Base-by-base conservation (phyloP, 30 jellyfish, hydroid and myxozoan genomes). In the Aurelia sp. region DNA sequence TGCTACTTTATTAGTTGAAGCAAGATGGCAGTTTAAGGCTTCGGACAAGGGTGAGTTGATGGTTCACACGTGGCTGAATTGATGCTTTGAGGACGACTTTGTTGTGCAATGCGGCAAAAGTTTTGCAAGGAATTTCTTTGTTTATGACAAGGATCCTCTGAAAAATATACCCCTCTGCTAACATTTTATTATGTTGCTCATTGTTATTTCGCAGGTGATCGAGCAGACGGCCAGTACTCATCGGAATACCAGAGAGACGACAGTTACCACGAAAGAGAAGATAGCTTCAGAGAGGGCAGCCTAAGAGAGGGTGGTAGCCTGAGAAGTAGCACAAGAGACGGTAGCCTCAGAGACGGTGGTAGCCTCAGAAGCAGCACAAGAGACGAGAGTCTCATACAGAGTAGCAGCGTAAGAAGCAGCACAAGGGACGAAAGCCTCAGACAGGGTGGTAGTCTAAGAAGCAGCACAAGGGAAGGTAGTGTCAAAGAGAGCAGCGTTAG, bases 251-350 rank as follows among this genome's bases (percentile, higher is more conserved):
- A 59, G 13, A 33, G 57, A 40, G 88, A 17, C 9, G 60, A 61
- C 66, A 24, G 59, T 30, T 53, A 17, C 5, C 58, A n/a, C 48
- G 74, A 51, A 10, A 62, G 89, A 64, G 89, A 79, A 50, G n/a
- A 69, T 27, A 17, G 80, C 12, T 17, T 17, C 38, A 33, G 80
- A 33, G 53, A 59, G 0, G 69, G 69, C 4, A 59, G 69, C 69
- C 33, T 59, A 2, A 59, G 69, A 59, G 85, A 74, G 6, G 85
- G 47, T 18, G 19, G 57, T 52, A 20, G 16, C 60, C n/a, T 81
- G 3, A 87, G 64, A 10, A 0, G 81, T 19, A 24, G 65, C 16
- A 27, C 38, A 30, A 50, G 63, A 44, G 80, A 40, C 38, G 80
- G 33, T 1, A 69, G 80, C 31, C 61, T 20, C 21, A 27, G 24